A percentile compares a stretch with the other conserved stretches of the same genome.
Evolutionary conservation across 2,888 invertebrate species (phyloP).

Genomic region (Meliscaeva auricollis): DNA sequence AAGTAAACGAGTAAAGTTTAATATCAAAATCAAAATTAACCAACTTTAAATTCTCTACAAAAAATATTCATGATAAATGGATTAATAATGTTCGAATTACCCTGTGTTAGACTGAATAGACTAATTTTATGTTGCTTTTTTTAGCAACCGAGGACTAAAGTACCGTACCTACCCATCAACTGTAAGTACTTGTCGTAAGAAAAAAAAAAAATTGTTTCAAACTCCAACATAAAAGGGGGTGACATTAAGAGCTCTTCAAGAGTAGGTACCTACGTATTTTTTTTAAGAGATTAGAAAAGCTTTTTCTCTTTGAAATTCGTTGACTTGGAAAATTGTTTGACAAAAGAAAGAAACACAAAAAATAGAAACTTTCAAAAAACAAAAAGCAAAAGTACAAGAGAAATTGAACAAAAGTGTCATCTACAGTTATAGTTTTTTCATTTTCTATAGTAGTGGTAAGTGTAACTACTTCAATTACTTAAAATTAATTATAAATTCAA

Average conservation of each 20-base stretch:
- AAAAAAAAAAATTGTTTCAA: too few relatives aligned
- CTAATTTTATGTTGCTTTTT: neutral
- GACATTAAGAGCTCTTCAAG: conserved; percentile 27
- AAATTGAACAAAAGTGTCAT: neutral
- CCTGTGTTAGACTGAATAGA: too few relatives aligned
- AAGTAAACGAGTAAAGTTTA: too few relatives aligned
- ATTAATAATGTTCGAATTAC: too few relatives aligned
- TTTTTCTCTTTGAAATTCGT: conserved; percentile 24
- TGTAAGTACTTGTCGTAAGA: neutral
- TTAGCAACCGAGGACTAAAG: neutral
- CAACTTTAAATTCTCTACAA: too few relatives aligned
- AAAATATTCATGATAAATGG: too few relatives aligned
- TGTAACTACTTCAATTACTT: neutral
- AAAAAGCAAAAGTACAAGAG: conserved; percentile 1
- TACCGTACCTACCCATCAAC: neutral
- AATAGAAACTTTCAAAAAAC: neutral
- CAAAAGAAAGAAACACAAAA: neutral
- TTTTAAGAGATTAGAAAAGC: neutral
- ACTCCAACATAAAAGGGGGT: neutral
- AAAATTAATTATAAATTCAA: neutral
- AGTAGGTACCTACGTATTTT: too few relatives aligned
- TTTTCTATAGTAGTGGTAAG: neutral
- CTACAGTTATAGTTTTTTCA: neutral
- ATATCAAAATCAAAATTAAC: too few relatives aligned
- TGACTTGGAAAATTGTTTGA: conserved; percentile 16